Evolutionary conservation across 2,113 vertebrate genomes (phyloP), one percentile per base, ranked within the genome.

Genomic region (Oreotragus oreotragus): DNA sequence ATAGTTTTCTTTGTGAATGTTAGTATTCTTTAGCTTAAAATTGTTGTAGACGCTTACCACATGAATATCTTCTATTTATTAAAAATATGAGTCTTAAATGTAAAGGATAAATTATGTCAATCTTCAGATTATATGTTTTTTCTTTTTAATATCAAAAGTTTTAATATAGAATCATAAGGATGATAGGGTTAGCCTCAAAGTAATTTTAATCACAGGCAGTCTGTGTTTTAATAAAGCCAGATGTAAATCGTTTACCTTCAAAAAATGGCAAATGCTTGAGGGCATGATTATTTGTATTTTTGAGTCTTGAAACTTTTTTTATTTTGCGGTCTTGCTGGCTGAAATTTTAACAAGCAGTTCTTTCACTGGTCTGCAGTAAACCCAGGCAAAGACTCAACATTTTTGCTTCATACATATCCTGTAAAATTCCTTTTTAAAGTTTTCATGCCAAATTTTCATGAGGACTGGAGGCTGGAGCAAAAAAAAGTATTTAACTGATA

Each of bases 341-440:
- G 89, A 91, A 51, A 93, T 45, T 84, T 97, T 96, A 98, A 98
- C 98, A 98, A 98, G 79, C 2, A 88, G 90, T 47, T 91, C 96
- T 98, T 99, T 99, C 95, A 98, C 97, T 96, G 91, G 76, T 90
- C 39, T 97, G 3, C 45, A 47, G 87, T 96, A 98, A 98, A 98
- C 79, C 97, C 51, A 96, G 94, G 53, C 90, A 97, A 94, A 94
- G 95, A 81, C 39, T 87, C 91, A 98, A 30, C 30, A 4, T 94
- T 97, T 97, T 96, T 97, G 93, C 70, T 96, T 98, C 92, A 90
- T 45, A 97, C 62, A 66, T 96, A 92, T 98, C 92, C 97, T 97
- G 94, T 98, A 98, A 98, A 97, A 98, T 98, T 99, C 94, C 95
- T 97, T 98, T 88, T 96, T 97, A 88, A 96, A 96, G n/a, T 84